phyloP scores from a whole-genome alignment of 2,888 invertebrate genomes.

The Apoderus coryli region DNA sequence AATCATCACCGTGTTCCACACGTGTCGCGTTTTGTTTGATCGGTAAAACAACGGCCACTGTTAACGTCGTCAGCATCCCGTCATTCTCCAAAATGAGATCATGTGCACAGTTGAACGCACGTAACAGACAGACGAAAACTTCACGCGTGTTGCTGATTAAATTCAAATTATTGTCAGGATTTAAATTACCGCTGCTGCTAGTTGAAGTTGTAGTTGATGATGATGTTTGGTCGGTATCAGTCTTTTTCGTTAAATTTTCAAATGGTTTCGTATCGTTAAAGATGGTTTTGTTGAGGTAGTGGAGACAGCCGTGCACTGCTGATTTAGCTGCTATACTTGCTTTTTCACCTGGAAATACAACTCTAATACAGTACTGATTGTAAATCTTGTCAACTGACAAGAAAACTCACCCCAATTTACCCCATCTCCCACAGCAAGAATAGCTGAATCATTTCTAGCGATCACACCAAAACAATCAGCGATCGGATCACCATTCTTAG shows the following conservation, averaged over 20 bases:
- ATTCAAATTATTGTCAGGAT: conserved; percentile 18
- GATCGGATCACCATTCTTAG: conserved; percentile 62
- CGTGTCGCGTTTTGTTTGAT: conserved; percentile 28
- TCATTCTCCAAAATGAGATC: conserved; percentile 69
- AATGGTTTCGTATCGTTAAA: conserved; percentile 34
- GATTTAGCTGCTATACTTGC: conserved; percentile 72
- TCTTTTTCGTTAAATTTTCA: conserved; percentile 26
- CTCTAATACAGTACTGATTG: conserved; percentile 1
- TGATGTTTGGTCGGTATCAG: conserved; percentile 20
- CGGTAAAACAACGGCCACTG: conserved; percentile 61
- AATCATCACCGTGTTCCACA: conserved; percentile 19
- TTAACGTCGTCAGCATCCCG: conserved; percentile 70
- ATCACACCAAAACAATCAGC: conserved; percentile 77
- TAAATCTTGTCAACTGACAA: background rate
- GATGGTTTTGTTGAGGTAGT: conserved; percentile 62
- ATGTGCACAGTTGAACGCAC: conserved; percentile 75
- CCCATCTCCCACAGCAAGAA: conserved; percentile 74
- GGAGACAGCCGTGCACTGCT: conserved; percentile 71
- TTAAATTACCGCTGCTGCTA: conserved; percentile 10
- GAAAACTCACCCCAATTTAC: conserved; percentile 69
- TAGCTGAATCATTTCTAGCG: conserved; percentile 53
- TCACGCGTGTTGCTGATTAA: conserved; percentile 45
- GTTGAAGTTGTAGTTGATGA: too few relatives aligned
- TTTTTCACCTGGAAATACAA: conserved; percentile 49
- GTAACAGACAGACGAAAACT: conserved; percentile 59